phyloP scores from a whole-genome alignment of 2,888 invertebrate species.

The Dolichopus griseipennis region DNA sequence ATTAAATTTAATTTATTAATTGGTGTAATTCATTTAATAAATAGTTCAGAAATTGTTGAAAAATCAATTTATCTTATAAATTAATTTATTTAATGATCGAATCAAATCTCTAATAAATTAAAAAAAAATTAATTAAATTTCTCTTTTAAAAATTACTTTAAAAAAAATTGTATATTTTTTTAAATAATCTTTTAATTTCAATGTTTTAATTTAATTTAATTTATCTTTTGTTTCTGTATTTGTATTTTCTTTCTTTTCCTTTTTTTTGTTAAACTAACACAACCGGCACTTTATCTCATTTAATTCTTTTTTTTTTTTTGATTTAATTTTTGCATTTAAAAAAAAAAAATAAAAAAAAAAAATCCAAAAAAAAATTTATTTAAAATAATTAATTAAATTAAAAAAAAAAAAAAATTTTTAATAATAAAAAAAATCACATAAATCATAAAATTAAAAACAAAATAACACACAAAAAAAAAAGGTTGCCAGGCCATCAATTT shows the following conservation, averaged over 20 bases:
- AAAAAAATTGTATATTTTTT: too few relatives aligned
- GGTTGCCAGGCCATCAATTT: constrained; percentile 45
- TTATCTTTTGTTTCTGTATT: not conserved
- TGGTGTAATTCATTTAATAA: too few relatives aligned
- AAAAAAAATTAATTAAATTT: too few relatives aligned
- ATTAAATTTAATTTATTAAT: too few relatives aligned
- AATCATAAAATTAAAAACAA: not conserved
- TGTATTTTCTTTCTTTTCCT: constrained; percentile 24
- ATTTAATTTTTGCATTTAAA: not conserved
- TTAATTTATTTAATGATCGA: too few relatives aligned
- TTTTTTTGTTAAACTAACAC: constrained; percentile 21
- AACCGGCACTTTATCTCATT: constrained; percentile 10
- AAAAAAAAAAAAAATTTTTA: not conserved
- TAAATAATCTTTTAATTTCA: too few relatives aligned
- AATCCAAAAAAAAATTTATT: too few relatives aligned
- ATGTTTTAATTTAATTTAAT: too few relatives aligned
- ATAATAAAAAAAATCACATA: not conserved
- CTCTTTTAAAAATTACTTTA: too few relatives aligned
- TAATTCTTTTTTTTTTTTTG: not conserved
- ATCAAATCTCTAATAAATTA: too few relatives aligned
- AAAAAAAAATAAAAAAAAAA: not conserved
- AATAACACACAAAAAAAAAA: not conserved
- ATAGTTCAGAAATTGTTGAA: too few relatives aligned
- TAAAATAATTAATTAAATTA: not conserved
- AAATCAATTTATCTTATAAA: too few relatives aligned